These are phyloP conservation scores for Therioaphis trifolii DNA, from an alignment of 2,888 invertebrate species.

Conservation along the genomic window DNA sequence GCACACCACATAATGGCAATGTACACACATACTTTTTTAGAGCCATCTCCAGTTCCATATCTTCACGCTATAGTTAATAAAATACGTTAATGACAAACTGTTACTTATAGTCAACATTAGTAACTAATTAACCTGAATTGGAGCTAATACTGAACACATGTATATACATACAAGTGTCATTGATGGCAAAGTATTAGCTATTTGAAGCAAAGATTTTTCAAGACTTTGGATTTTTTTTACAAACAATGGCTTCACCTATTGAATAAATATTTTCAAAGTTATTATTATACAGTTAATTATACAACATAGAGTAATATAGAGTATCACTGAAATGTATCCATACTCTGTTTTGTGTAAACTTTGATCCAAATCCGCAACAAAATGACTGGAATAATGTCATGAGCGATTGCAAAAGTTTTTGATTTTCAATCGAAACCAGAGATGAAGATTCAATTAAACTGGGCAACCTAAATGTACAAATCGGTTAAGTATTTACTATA, in stretches of 20 bases:
- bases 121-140: conserved; percentile 65
- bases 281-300: conserved; percentile 22
- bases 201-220: conserved; percentile 70
- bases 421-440: conserved; percentile 72
- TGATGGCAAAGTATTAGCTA: conserved; percentile 65
- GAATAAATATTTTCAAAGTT: neutral
- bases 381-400: conserved; percentile 73
- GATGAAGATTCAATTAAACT: conserved; percentile 73
- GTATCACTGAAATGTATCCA: neutral
- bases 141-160: conserved; percentile 67
- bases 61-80: conserved; percentile 50
- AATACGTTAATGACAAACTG: neutral
- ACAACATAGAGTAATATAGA: conserved; percentile 47
- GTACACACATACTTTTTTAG: conserved; percentile 69
- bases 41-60: conserved; percentile 65
- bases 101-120: too few species aligned
- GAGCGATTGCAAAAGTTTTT: conserved; percentile 71
- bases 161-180: conserved; percentile 67
- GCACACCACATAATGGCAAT: conserved; percentile 72
- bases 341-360: conserved; percentile 73
- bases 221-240: conserved; percentile 73
- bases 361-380: conserved; percentile 76
- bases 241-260: conserved; percentile 73
- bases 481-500: neutral
- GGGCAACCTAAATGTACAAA: conserved; percentile 70